These are phyloP conservation scores for Solenopsis fugax DNA, from an alignment of 1,140 invertebrate species.

Conservation along the genomic window DNA sequence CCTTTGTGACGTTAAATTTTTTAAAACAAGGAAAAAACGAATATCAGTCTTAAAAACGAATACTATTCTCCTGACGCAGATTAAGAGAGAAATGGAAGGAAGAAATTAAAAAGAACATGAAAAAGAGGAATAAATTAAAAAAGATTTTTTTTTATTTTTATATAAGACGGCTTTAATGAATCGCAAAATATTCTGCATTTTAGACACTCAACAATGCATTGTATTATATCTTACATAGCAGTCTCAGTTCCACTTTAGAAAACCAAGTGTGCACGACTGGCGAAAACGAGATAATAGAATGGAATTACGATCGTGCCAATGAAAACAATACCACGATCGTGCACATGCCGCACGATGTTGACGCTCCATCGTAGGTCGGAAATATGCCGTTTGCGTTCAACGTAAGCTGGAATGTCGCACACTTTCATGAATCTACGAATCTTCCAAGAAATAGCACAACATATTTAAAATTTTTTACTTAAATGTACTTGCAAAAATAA, in stretches of 20 bases:
- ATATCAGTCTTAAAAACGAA: neutral
- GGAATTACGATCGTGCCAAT: conserved; percentile 71
- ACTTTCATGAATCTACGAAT: neutral
- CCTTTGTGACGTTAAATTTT: neutral
- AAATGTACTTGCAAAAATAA: neutral
- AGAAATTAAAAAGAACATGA: no score
- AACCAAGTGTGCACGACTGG: conserved; percentile 53
- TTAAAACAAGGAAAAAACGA: neutral
- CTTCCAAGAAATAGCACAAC: neutral
- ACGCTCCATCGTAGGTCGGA: conserved; percentile 36
- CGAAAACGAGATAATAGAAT: conserved; percentile 69
- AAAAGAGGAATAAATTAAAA: neutral
- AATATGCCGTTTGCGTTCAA: conserved; percentile 33
- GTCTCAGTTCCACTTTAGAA: conserved; percentile 7
- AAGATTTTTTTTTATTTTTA: neutral
- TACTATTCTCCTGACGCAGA: neutral
- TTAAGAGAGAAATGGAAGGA: neutral
- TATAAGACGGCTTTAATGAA: neutral
- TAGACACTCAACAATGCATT: neutral
- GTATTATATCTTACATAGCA: neutral
- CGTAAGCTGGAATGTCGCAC: conserved; percentile 30
- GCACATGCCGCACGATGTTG: conserved; percentile 31
- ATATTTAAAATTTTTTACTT: neutral
- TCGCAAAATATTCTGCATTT: neutral
- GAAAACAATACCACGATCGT: conserved; percentile 69